Percentiles rank a stretch among this genome's conserved stretches.
These are phyloP conservation scores for Apodemus speciosus DNA, from an alignment of 2,113 vertebrate genomes.

Conservation along the genomic window DNA sequence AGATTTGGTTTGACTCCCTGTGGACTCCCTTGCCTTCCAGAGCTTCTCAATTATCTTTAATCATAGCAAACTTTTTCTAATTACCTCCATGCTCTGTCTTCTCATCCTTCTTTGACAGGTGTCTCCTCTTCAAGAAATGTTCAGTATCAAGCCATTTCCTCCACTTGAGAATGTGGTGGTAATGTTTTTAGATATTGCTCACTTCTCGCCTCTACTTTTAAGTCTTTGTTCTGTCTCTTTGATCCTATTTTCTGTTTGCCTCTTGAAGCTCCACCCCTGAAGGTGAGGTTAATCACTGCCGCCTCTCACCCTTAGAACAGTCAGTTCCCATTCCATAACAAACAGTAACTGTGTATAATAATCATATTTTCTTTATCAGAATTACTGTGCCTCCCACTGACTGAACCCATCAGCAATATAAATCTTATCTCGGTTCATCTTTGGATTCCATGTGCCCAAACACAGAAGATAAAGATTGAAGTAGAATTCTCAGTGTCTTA, in stretches of 20 bases:
- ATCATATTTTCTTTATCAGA: constrained; percentile 4
- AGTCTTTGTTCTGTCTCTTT: not conserved
- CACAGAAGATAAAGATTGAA: not conserved
- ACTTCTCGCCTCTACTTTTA: not conserved
- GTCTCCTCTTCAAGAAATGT: not conserved
- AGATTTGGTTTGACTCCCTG: not conserved
- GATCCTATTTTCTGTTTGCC: not conserved
- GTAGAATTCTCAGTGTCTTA: not conserved
- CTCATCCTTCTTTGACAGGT: not conserved
- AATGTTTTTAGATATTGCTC: not conserved
- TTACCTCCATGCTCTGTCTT: not conserved
- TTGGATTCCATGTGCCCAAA: not conserved
- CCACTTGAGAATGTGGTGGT: not conserved
- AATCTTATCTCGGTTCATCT: not conserved
- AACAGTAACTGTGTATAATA: not conserved
- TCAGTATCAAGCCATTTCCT: not conserved
- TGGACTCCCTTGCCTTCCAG: not conserved
- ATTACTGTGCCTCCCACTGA: not conserved
- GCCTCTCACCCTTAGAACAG: not conserved
- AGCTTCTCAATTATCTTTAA: not conserved
- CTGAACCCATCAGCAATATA: not conserved
- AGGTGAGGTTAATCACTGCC: not conserved
- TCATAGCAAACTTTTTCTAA: not conserved
- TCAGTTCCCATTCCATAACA: not conserved
- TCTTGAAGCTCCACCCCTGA: not conserved